phyloP scores from a whole-genome alignment of 2,888 invertebrate species.

The Athetis lepigone region DNA sequence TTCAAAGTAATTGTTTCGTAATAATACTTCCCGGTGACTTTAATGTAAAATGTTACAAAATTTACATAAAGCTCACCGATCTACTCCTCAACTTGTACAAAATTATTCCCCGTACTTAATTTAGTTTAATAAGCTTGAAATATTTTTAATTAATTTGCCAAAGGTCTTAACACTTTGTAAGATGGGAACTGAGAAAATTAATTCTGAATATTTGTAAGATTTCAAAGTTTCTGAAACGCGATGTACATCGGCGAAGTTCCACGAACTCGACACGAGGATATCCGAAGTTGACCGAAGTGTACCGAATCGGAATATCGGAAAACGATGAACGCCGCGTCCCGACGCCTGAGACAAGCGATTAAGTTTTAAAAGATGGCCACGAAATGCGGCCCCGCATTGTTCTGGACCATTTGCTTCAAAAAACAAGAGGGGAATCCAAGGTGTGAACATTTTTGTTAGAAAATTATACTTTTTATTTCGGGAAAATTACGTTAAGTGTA shows the following conservation, averaged over 20 bases:
- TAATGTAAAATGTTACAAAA: slow-evolving; percentile 41
- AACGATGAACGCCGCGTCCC: slow-evolving; percentile 67
- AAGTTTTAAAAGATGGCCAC: slow-evolving; percentile 68
- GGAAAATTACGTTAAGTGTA: slow-evolving; percentile 40
- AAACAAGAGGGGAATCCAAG: slow-evolving; percentile 55
- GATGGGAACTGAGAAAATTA: slow-evolving; percentile 47
- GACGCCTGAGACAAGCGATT: slow-evolving; percentile 66
- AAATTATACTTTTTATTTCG: slow-evolving; percentile 56
- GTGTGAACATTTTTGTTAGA: slow-evolving; percentile 61
- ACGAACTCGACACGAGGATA: slow-evolving; percentile 34
- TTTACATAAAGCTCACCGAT: slow-evolving; percentile 47
- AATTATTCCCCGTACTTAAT: slow-evolving; percentile 49
- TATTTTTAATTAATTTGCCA: slow-evolving; percentile 59
- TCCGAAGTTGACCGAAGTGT: slow-evolving; percentile 50
- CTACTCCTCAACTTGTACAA: slow-evolving; percentile 41
- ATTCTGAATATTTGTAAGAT: slow-evolving; percentile 53
- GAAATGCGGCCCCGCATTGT: slow-evolving; percentile 65
- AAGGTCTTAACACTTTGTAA: slow-evolving; percentile 55
- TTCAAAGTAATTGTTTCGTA: slow-evolving; percentile 36
- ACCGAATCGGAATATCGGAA: slow-evolving; percentile 70
- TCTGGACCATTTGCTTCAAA: slow-evolving; percentile 65
- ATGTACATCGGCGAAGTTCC: slow-evolving; percentile 38
- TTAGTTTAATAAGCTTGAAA: slow-evolving; percentile 57
- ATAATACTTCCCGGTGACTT: slow-evolving; percentile 44
- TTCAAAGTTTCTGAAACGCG: slow-evolving; percentile 49